phyloP scores from a whole-genome alignment of 2,113 vertebrate genomes.

The Cardinalis cardinalis region DNA sequence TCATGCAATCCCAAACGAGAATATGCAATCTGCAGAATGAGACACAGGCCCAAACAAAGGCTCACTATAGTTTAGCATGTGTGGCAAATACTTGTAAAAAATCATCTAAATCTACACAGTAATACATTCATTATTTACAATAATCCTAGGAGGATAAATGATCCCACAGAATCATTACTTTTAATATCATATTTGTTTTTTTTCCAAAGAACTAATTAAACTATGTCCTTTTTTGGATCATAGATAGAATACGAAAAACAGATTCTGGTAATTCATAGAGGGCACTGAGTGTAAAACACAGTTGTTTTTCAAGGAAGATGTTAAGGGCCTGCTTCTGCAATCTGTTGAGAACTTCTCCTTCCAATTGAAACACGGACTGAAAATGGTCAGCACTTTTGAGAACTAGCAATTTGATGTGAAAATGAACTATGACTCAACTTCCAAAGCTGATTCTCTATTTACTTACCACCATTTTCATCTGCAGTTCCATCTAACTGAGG shows the following conservation, averaged over 20 bases:
- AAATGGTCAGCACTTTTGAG: not conserved
- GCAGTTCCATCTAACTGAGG: constrained; percentile 96
- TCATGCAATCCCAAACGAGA: not conserved
- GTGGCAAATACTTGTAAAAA: not conserved
- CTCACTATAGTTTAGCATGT: not conserved
- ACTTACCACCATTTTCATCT: constrained; percentile 93
- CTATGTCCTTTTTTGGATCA: not conserved
- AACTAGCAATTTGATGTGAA: not conserved
- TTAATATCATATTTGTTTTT: not conserved
- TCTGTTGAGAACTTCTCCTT: not conserved
- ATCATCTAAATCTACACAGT: not conserved
- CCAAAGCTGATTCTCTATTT: not conserved
- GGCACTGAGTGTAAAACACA: not conserved
- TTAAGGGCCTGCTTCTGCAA: not conserved
- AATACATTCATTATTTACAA: not conserved
- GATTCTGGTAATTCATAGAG: not conserved
- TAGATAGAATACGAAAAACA: not conserved
- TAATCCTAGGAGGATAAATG: not conserved
- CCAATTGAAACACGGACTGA: not conserved
- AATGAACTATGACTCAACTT: not conserved
- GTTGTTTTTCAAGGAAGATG: not conserved
- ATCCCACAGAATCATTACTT: not conserved
- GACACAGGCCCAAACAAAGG: not conserved
- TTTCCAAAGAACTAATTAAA: not conserved
- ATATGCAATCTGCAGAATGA: not conserved